These are phyloP conservation scores for Eilema depressum DNA, from an alignment of 2,888 invertebrate species.

Conservation along the genomic window DNA sequence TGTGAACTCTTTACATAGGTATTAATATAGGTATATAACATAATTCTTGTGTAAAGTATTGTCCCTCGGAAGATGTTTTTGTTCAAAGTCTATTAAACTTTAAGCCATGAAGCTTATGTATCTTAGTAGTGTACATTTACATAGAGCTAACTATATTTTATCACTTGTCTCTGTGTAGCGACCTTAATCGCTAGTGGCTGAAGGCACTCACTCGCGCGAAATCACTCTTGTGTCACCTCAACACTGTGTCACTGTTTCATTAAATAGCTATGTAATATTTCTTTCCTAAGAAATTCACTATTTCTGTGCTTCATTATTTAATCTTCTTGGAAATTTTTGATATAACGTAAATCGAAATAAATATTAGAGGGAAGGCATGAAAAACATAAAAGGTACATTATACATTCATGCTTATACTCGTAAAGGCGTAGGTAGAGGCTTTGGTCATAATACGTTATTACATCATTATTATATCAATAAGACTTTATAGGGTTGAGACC, in stretches of 20 bases:
- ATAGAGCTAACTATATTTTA: not conserved
- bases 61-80: not conserved
- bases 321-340: no score
- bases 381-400: not conserved
- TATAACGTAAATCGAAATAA: not conserved
- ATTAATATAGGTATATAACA: no score
- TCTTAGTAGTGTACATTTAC: not conserved
- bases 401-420: not conserved
- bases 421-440: not conserved
- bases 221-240: not conserved
- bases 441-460: no score
- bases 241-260: not conserved
- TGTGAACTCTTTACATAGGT: not conserved
- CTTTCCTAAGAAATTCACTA: constrained; percentile 2
- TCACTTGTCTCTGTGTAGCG: constrained; percentile 1
- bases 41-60: not conserved
- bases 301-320: not conserved
- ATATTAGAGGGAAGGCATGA: not conserved
- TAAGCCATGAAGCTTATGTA: not conserved
- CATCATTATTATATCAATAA: no score
- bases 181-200: constrained; percentile 3
- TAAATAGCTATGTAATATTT: not conserved
- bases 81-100: not conserved
- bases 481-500: no score
- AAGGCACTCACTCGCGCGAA: not conserved